phyloP scores from a whole-genome alignment of 1,140 invertebrate species.

The Monomorium pharaonis region DNA sequence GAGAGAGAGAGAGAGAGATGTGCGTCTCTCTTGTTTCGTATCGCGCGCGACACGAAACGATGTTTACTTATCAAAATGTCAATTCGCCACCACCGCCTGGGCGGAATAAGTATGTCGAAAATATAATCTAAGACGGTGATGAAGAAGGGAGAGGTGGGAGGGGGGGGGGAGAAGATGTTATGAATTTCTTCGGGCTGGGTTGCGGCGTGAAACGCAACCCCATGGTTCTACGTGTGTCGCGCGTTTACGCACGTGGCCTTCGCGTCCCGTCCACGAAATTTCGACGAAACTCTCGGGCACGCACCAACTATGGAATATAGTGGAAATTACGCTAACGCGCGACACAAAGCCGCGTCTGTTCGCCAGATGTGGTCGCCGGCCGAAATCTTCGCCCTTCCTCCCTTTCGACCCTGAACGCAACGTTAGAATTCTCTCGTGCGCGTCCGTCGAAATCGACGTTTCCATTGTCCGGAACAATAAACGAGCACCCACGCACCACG shows the following conservation, averaged over 20 bases:
- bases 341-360: constrained; percentile 66
- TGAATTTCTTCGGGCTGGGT: background rate
- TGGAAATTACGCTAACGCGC: constrained; percentile 21
- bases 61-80: constrained; percentile 67
- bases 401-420: constrained; percentile 7
- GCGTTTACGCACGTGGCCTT: constrained; percentile 50
- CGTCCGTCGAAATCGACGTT: constrained; percentile 40
- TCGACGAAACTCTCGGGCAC: constrained; percentile 66
- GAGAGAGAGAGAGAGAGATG: too few species aligned
- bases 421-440: background rate
- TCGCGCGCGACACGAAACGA: constrained; percentile 5
- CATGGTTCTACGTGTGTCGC: constrained; percentile 18
- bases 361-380: constrained; percentile 74
- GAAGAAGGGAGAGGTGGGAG: too few species aligned
- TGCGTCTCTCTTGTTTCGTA: constrained; percentile 55
- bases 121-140: too few species aligned
- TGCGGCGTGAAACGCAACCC: background rate
- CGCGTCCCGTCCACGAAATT: constrained; percentile 59
- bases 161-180: background rate
- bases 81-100: background rate
- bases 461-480: constrained; percentile 55
- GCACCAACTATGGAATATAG: constrained; percentile 61
- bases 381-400: constrained; percentile 50
- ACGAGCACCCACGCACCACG: background rate
- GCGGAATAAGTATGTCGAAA: background rate